Evolutionary conservation across 1,140 invertebrate species (phyloP).

Genomic region (Procambarus virginalis): DNA sequence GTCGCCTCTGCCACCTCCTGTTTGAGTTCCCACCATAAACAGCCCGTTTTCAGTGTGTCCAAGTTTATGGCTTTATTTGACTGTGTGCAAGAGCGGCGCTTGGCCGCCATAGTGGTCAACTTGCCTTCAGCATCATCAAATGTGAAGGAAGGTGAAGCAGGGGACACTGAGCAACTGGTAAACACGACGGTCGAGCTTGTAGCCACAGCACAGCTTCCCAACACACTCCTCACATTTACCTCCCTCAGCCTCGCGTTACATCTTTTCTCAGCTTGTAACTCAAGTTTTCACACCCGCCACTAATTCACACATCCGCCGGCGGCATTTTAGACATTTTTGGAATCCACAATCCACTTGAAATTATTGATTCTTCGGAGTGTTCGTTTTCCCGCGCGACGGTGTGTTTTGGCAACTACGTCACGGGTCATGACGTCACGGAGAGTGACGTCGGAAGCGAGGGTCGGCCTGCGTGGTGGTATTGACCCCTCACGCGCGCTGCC

Average conservation of each 20-base stretch:
- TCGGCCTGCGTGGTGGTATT: background rate
- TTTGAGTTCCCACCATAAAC: background rate
- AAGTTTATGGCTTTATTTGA: no score
- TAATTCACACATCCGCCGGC: slow-evolving; percentile 13
- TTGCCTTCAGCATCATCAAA: slow-evolving; percentile 36
- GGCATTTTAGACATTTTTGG: slow-evolving; percentile 11
- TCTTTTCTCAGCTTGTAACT: background rate
- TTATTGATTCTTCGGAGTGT: slow-evolving; percentile 52
- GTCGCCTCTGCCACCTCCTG: background rate
- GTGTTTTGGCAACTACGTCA: slow-evolving; percentile 53
- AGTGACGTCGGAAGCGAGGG: slow-evolving; percentile 32
- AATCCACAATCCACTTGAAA: slow-evolving; percentile 46
- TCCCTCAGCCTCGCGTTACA: background rate
- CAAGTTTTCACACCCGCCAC: slow-evolving; percentile 3
- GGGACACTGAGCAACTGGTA: slow-evolving; percentile 3
- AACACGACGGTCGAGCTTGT: background rate
- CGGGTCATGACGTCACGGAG: slow-evolving; percentile 21
- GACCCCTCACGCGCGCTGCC: no score
- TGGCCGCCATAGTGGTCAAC: background rate
- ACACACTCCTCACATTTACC: background rate
- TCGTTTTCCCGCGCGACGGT: slow-evolving; percentile 57
- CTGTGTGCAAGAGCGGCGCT: no score
- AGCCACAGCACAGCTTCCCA: background rate
- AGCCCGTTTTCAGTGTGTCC: background rate
- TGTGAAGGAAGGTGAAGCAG: slow-evolving; percentile 1